phyloP scores from a whole-genome alignment of 2,888 invertebrate genomes.

The Hartigia nigra region DNA sequence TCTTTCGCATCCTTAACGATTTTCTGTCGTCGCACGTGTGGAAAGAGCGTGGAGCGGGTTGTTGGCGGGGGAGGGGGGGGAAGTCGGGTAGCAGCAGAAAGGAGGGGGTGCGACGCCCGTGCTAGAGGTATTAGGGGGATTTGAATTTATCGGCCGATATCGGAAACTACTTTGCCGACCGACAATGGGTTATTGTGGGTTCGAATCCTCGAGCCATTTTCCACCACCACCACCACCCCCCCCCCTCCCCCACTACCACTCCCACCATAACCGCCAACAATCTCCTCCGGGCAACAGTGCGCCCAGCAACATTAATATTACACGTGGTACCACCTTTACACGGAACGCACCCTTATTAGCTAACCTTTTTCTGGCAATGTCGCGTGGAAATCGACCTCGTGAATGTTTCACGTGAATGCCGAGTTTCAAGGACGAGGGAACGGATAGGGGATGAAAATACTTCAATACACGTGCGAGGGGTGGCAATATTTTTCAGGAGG shows the following conservation, averaged over 20 bases:
- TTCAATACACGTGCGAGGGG: background rate
- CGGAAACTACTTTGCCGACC: constrained; percentile 51
- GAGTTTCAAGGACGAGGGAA: background rate
- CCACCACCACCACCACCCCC: background rate
- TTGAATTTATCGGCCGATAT: constrained; percentile 57
- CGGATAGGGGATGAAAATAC: background rate
- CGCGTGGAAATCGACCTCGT: background rate
- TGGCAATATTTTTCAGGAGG: background rate
- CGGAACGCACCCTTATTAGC: background rate
- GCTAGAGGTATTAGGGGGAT: constrained; percentile 40
- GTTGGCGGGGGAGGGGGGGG: too few species aligned
- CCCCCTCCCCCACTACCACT: background rate
- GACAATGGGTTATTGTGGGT: constrained; percentile 44
- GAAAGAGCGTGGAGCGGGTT: too few species aligned
- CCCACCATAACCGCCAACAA: background rate
- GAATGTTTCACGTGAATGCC: background rate
- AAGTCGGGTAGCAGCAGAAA: too few species aligned
- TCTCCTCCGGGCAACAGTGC: background rate
- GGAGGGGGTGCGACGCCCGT: constrained; percentile 28
- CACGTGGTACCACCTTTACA: background rate
- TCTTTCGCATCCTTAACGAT: constrained; percentile 49
- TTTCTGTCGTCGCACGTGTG: constrained; percentile 49
- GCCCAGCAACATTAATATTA: constrained; percentile 25
- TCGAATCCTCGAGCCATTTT: constrained; percentile 5
- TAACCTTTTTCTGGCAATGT: background rate